Base-by-base conservation (phyloP, 2,888 invertebrate genomes). In the Ypsolopha sequella region DNA sequence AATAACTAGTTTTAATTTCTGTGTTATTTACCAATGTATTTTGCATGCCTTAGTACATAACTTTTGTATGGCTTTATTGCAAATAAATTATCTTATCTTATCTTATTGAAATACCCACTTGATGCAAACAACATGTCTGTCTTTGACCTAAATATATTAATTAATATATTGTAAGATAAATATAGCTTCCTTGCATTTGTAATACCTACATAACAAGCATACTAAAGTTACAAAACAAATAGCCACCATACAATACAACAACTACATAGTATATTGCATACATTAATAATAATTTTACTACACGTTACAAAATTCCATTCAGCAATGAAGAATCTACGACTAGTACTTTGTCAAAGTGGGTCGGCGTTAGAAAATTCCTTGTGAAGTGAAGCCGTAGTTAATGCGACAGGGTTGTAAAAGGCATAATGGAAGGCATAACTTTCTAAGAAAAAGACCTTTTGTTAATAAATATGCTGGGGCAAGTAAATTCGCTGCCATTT, bases 391-490 rank as follows among this genome's bases (percentile, higher is more conserved):
- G 24, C 24, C 45, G 24, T 53, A 56, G 50, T 52, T 56, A 62
- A 57, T 64, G 61, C 60, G 76, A 73, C 63, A 70, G 62, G 65
- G 69, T 73, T 68, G 64, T 59, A 63, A 59, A 70, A 71, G 63
- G 24, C 43, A 43, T 72, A 70, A 70, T 70, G 70, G 71, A 69
- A 65, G 68, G 61, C 41, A 39, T 44, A 39, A 53, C 54, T 56
- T 54, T 56, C 54, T 54, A 54, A 51, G 51, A 54, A 56, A 53
- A 51, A 36, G 50, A n/a, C 13, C 41, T 9, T 46, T 48, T 50
- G 52, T 53, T 47, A 54, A 53, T 53, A 55, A 54, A 55, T 52
- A 54, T 53, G 11, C 51, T 36, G 47, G 14, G 38, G 24, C 24
- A 24, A 24, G 24, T 24, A 24, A 24, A 24, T 4, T 24, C 24